These are phyloP conservation scores for Dastarcus helophoroides DNA, from an alignment of 2,888 invertebrate species.

Conservation along the genomic window DNA sequence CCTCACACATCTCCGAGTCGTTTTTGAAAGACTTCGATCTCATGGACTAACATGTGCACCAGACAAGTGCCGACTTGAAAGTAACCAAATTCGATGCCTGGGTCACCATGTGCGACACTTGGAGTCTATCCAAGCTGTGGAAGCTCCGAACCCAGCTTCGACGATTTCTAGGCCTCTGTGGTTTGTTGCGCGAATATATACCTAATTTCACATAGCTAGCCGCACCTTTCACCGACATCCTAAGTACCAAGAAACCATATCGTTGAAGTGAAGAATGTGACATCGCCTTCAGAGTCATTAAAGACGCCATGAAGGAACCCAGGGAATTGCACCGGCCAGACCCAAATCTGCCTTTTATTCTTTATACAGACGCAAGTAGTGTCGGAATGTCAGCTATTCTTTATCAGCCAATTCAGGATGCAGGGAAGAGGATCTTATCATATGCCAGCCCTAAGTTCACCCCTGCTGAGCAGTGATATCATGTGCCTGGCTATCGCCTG, in stretches of 20 bases:
- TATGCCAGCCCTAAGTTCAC: constrained; percentile 13
- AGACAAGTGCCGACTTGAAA: constrained; percentile 21
- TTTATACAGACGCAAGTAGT: constrained; percentile 14
- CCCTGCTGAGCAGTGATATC: constrained; percentile 12
- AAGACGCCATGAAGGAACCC: constrained; percentile 6
- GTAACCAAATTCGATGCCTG: constrained; percentile 24
- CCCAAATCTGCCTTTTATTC: constrained; percentile 11
- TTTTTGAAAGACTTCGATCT: constrained; percentile 11
- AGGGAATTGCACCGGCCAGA: constrained; percentile 15
- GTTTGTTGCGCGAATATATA: constrained; percentile 17
- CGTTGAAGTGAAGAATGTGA: constrained; percentile 13
- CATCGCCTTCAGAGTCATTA: constrained; percentile 9
- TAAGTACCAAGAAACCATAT: constrained; percentile 12
- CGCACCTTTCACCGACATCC: constrained; percentile 12
- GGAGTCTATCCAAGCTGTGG: constrained; percentile 14
- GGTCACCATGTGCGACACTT: constrained; percentile 19
- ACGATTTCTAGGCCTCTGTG: constrained; percentile 13
- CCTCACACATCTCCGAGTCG: constrained; percentile 10
- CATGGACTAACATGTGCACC: constrained; percentile 19
- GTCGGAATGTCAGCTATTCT: constrained; percentile 14
- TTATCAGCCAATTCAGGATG: constrained; percentile 11
- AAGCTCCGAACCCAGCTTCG: constrained; percentile 13
- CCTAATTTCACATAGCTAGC: constrained; percentile 13
- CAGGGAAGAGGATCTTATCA: constrained; percentile 13
- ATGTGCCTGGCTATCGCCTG: constrained; percentile 18